These are phyloP conservation scores for Myrmophylax atrothorax DNA, from an alignment of 2,113 vertebrate genomes.

Conservation along the genomic window DNA sequence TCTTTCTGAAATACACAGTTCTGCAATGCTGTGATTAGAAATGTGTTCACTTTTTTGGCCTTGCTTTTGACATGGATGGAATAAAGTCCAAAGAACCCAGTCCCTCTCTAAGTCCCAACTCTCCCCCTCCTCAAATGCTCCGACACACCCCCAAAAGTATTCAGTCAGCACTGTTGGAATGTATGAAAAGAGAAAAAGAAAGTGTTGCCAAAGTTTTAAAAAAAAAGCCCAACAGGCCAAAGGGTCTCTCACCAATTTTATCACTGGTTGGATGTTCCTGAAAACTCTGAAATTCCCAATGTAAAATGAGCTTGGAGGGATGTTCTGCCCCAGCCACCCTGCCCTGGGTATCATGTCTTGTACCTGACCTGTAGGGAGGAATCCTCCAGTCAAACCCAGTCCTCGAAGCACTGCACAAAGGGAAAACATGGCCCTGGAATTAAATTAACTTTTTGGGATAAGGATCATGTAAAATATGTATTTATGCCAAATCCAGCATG, in stretches of 20 bases:
- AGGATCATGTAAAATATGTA: background rate
- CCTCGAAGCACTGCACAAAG: background rate
- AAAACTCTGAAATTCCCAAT: background rate
- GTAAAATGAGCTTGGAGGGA: too few species aligned
- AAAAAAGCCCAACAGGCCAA: background rate
- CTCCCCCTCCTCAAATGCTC: background rate
- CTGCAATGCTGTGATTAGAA: background rate
- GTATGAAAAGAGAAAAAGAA: background rate
- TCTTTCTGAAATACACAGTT: background rate
- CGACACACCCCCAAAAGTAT: accelerated
- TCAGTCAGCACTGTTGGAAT: accelerated
- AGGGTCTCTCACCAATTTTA: background rate
- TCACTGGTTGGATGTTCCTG: background rate
- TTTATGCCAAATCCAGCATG: background rate
- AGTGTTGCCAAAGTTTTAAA: background rate
- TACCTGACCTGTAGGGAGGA: background rate
- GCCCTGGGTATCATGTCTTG: accelerated
- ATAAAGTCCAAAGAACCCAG: background rate
- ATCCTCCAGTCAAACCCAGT: background rate
- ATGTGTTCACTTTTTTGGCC: background rate
- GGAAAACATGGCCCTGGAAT: background rate
- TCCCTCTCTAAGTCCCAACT: background rate
- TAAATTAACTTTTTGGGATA: background rate
- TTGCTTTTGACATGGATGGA: background rate
- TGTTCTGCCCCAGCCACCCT: background rate